A percentile compares a stretch with the other conserved stretches of the same genome.
phyloP scores from a whole-genome alignment of 2,113 vertebrate genomes.

The Ptychochromis oligacanthus region DNA sequence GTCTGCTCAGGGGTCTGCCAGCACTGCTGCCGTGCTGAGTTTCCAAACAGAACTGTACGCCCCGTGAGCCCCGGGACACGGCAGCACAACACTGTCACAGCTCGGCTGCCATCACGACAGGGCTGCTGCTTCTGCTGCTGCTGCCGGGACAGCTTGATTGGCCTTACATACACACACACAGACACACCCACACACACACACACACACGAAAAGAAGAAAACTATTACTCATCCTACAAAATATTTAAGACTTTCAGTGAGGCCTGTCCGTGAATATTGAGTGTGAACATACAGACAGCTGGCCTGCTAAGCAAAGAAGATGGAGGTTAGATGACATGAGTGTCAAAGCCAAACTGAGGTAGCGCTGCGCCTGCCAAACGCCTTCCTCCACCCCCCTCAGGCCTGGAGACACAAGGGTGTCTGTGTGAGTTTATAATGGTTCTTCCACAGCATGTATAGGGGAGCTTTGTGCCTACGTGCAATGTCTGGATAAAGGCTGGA shows the following conservation, averaged over 20 bases:
- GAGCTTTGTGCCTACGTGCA: slow-evolving; percentile 57
- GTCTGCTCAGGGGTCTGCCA: slow-evolving; percentile 16
- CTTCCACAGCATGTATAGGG: slow-evolving; percentile 62
- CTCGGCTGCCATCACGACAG: slow-evolving; percentile 29
- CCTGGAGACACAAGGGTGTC: slow-evolving; percentile 61
- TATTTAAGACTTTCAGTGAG: slow-evolving; percentile 16
- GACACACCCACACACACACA: background rate
- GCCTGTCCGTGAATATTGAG: slow-evolving; percentile 20
- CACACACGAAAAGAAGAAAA: background rate
- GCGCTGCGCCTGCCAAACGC: slow-evolving; percentile 53
- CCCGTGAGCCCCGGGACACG: slow-evolving; percentile 21
- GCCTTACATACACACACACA: background rate
- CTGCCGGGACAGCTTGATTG: background rate
- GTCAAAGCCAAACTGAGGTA: slow-evolving; percentile 58
- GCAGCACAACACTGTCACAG: slow-evolving; percentile 20
- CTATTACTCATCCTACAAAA: background rate
- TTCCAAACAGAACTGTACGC: slow-evolving; percentile 17
- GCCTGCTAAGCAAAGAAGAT: slow-evolving; percentile 16
- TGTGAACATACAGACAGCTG: slow-evolving; percentile 59
- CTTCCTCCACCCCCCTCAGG: slow-evolving; percentile 6
- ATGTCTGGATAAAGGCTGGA: slow-evolving; percentile 15
- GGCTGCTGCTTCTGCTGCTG: slow-evolving; percentile 6
- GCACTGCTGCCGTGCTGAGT: slow-evolving; percentile 14
- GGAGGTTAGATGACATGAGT: slow-evolving; percentile 40
- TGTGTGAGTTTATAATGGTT: slow-evolving; percentile 66